Evolutionary conservation across 2,888 invertebrate species (phyloP).

Genomic region (Macrosoma leucophasiata): DNA sequence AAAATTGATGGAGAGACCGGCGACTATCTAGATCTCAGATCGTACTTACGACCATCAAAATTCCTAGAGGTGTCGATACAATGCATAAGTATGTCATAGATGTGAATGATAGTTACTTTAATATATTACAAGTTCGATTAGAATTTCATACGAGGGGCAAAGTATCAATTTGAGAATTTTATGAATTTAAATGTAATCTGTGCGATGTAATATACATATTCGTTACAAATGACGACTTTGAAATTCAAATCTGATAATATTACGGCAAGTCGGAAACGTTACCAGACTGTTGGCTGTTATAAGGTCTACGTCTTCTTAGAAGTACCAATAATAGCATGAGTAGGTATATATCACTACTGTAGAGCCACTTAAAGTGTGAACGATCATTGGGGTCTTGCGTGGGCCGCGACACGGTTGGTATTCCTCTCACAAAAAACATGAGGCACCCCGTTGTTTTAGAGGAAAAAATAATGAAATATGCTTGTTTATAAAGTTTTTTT

Average conservation of each 20-base stretch:
- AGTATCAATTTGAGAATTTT: slow-evolving; percentile 19
- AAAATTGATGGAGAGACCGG: slow-evolving; percentile 67
- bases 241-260: slow-evolving; percentile 20
- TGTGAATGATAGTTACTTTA: slow-evolving; percentile 36
- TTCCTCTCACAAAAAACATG: slow-evolving; percentile 61
- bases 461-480: slow-evolving; percentile 70
- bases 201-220: slow-evolving; percentile 9
- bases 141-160: slow-evolving; percentile 17
- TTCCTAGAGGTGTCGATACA: slow-evolving; percentile 74
- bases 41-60: slow-evolving; percentile 61
- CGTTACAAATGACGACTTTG: slow-evolving; percentile 17
- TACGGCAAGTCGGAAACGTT: no score
- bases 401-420: slow-evolving; percentile 56
- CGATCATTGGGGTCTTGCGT: slow-evolving; percentile 57
- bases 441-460: slow-evolving; percentile 71
- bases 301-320: slow-evolving; percentile 28
- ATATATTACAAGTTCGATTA: slow-evolving; percentile 37
- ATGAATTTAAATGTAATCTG: slow-evolving; percentile 20
- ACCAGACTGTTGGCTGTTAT: no score
- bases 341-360: slow-evolving; percentile 56
- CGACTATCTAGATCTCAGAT: slow-evolving; percentile 58
- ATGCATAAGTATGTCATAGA: slow-evolving; percentile 49
- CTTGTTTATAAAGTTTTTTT: slow-evolving; percentile 60
- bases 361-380: slow-evolving; percentile 70
- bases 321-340: slow-evolving; percentile 51